phyloP scores from a whole-genome alignment of 2,797 vertebrate genomes.

The Neostethus bicornis region DNA sequence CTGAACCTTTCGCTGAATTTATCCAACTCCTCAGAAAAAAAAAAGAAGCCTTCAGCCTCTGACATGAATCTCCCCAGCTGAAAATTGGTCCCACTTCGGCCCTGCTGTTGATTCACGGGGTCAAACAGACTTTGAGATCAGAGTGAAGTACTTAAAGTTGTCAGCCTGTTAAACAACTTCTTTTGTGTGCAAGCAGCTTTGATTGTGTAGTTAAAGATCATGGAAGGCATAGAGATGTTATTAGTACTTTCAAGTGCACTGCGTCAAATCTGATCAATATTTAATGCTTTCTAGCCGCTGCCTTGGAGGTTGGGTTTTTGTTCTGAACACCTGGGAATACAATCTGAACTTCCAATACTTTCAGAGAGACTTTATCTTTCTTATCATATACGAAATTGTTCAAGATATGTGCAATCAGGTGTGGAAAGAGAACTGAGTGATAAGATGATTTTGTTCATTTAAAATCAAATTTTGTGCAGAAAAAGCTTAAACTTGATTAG shows the following conservation, averaged over 20 bases:
- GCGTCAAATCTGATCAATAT: slow-evolving; percentile 54
- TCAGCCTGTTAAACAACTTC: slow-evolving; percentile 39
- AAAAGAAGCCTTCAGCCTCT: not conserved
- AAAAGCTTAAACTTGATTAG: not conserved
- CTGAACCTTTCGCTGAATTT: not conserved
- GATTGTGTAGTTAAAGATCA: slow-evolving; percentile 38
- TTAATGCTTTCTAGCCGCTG: slow-evolving; percentile 44
- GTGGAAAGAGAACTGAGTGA: slow-evolving; percentile 1
- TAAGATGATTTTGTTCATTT: slow-evolving; percentile 11
- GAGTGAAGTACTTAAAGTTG: slow-evolving; percentile 25
- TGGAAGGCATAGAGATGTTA: slow-evolving; percentile 39
- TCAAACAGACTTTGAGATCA: slow-evolving; percentile 39
- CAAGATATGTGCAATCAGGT: not conserved
- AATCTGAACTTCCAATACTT: slow-evolving; percentile 25
- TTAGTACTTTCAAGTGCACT: slow-evolving; percentile 25
- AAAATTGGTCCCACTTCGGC: not conserved
- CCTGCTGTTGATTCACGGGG: not conserved
- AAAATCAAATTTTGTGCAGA: slow-evolving; percentile 7
- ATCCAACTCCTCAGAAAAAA: not conserved
- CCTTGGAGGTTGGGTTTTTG: slow-evolving; percentile 26
- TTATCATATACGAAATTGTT: slow-evolving; percentile 35
- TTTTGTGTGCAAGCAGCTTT: slow-evolving; percentile 26
- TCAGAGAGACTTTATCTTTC: slow-evolving; percentile 27
- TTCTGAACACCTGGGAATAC: slow-evolving; percentile 18
- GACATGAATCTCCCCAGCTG: not conserved